Conservation (phyloP, 2,888 invertebrate genomes). For the Halocaridina rubra region DNA sequence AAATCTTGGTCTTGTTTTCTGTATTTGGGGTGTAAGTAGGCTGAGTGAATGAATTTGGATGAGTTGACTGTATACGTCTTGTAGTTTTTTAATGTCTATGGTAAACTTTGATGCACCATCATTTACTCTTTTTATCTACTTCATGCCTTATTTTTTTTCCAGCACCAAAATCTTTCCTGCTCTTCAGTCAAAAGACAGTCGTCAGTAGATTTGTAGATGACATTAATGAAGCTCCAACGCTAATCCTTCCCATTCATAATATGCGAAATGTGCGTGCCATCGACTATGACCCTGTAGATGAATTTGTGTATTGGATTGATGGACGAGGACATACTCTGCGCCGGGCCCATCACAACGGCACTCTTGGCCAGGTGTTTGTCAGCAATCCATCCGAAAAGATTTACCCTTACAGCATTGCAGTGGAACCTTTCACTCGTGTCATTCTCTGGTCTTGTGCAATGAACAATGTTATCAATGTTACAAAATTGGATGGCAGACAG, state of each 20-base stretch:
- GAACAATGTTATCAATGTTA: constrained; percentile 89
- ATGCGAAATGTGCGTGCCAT: constrained; percentile 76
- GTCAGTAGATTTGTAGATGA: constrained; percentile 85
- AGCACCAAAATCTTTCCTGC: constrained; percentile 87
- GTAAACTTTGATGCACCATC: too few species aligned
- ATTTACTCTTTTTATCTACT: too few species aligned
- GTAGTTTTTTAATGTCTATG: too few species aligned
- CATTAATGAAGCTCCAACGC: constrained; percentile 47
- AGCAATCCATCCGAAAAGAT: constrained; percentile 64
- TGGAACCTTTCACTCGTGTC: constrained; percentile 85
- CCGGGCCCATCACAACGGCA: constrained; percentile 77
- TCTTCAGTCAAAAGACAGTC: constrained; percentile 86
- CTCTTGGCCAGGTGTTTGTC: constrained; percentile 66
- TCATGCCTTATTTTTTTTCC: constrained; percentile 60
- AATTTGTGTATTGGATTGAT: constrained; percentile 94
- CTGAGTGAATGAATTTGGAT: too few species aligned
- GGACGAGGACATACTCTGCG: constrained; percentile 73
- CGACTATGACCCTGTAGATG: constrained; percentile 86
- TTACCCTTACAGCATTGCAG: constrained; percentile 84
- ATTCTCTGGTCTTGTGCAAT: constrained; percentile 90
- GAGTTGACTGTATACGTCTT: too few species aligned
- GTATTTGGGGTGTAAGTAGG: too few species aligned
- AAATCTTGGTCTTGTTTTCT: too few species aligned
- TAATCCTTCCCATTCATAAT: constrained; percentile 54
- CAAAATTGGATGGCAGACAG: constrained; percentile 75